Percentiles rank a stretch among this genome's conserved stretches.
Conservation (phyloP, 2,888 invertebrate species). For the Diadromus collaris region DNA sequence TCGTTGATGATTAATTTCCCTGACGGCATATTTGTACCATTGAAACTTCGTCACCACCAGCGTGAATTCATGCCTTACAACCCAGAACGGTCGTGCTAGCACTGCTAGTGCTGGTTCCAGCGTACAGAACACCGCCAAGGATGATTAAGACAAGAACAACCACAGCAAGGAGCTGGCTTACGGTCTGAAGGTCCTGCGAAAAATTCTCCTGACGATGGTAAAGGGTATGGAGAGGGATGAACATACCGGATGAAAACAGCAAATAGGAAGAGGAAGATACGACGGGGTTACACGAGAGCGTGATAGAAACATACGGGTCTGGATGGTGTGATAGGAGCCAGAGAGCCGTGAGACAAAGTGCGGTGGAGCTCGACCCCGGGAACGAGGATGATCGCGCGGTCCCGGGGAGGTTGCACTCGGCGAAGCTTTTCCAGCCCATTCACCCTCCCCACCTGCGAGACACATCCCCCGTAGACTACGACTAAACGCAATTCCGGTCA, state of each 20-base stretch:
- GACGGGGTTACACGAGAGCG: conserved; percentile 4
- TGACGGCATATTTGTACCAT: too few relatives aligned
- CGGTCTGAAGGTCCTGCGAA: not conserved
- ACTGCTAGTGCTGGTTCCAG: too few relatives aligned
- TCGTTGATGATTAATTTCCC: too few relatives aligned
- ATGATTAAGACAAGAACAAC: conserved; percentile 46
- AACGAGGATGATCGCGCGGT: conserved; percentile 6
- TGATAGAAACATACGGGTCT: conserved; percentile 10
- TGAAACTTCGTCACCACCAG: too few relatives aligned
- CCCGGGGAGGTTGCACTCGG: conserved; percentile 18
- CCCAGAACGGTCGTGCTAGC: too few relatives aligned
- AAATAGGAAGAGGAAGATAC: conserved; percentile 16
- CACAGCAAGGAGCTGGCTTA: not conserved
- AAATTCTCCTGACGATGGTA: not conserved
- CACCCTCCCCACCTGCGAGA: conserved; percentile 33
- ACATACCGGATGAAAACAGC: conserved; percentile 24
- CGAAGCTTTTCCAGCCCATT: conserved; percentile 49
- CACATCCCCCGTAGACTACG: conserved; percentile 39
- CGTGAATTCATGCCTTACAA: too few relatives aligned
- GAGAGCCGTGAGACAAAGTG: not conserved
- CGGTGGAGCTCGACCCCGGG: not conserved
- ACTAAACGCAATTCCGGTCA: conserved; percentile 73
- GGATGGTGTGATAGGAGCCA: not conserved
- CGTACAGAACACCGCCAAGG: not conserved
- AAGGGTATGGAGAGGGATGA: conserved; percentile 10